Base-by-base conservation (phyloP, 2,113 vertebrate species). In the Seriola dumerili region DNA sequence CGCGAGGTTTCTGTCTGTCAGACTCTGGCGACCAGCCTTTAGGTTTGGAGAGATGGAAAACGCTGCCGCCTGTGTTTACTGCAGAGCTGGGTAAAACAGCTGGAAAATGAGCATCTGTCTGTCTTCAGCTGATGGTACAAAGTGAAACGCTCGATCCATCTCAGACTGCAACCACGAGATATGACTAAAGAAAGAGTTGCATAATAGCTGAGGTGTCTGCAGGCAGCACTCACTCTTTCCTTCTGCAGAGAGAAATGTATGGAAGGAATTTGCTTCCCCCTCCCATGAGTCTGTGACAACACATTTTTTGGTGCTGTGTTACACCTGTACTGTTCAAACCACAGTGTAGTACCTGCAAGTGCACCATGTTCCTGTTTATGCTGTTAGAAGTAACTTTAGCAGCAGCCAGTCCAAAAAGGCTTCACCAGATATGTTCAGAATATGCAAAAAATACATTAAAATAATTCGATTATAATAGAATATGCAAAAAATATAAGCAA, bases 51-150 rank as follows among this genome's bases (percentile, higher is more conserved):
- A 21, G 23, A 69, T 13, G 50, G 50, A 21, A 8, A 21, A 23
- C 21, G 44, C 29, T 10, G 19, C 46, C 17, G 48, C 48, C 48
- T 10, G 48, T 19, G 16, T 52, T 19, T 52, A 4, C 52, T 54
- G 38, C 64, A 46, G 64, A 44, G 40, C 12, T 50, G 0, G 42
- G n/a, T 64, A 34, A 71, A 71, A 46, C 46, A 12, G 58, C 57
- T 42, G 65, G 21, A 61, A 69, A 62, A 32, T 32, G 8, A 78
- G 17, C 57, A 70, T 40, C 66, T 61, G 57, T 62, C 50, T 23
- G 64, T 17, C 16, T 32, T 32, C 1, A 3, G 4, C 6, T 6
- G 36, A 62, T 38, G 34, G 7, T 13, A 13, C 29, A 38, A 44
- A 8, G 8, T 23, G 9, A 46, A 58, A 9, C 4, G 1, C 50